Base-by-base conservation (phyloP, 2,888 invertebrate species). In the Pandemis heparana region DNA sequence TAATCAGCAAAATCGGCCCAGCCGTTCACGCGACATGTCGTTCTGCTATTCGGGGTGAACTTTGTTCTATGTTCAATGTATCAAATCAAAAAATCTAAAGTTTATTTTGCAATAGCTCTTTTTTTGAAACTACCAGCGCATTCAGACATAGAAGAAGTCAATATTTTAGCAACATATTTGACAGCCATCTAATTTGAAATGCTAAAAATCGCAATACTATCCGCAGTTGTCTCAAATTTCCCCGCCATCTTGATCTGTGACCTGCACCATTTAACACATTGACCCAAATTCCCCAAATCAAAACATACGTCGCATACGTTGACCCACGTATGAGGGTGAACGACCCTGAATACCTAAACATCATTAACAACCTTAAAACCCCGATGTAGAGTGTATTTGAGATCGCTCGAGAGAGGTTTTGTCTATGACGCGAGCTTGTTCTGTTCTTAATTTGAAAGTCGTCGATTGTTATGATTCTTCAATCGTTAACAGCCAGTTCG, bases 241-340 rank as follows among this genome's bases (percentile, higher is more conserved):
- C 56, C 56, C 56, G 56, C 23, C 56, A 56, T 56, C 56, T 56
- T 56, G 32, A 62, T 18, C 41, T 5, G 16, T 65, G 65, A 65
- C 65, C 65, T 38, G 32, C 51, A 32, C 48, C 32, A 65, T 65
- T 65, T 65, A 68, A 23, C 67, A 75, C 75, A 74, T 73, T 81
- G 80, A 81, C 81, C 79, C 77, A 79, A 78, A 61, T 72, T 64
- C 48, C 76, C 73, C 76, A 77, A 77, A 80, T 80, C 79, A 81
- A 75, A 75, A 75, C 71, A 68, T 69, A 72, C 68, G 71, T 64
- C 75, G 75, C 80, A 89, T 86, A 85, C 87, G 81, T 86, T 88
- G 88, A 87, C 89, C 88, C 79, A 88, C 83, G 88, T 86, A 82
- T 84, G 82, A 76, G 87, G 92, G 90, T 91, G 89, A 90, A 88